Percentiles rank a stretch among this genome's conserved stretches.
Evolutionary conservation across 2,888 invertebrate species (phyloP).

Genomic region (Pachliopta kotzebuea): DNA sequence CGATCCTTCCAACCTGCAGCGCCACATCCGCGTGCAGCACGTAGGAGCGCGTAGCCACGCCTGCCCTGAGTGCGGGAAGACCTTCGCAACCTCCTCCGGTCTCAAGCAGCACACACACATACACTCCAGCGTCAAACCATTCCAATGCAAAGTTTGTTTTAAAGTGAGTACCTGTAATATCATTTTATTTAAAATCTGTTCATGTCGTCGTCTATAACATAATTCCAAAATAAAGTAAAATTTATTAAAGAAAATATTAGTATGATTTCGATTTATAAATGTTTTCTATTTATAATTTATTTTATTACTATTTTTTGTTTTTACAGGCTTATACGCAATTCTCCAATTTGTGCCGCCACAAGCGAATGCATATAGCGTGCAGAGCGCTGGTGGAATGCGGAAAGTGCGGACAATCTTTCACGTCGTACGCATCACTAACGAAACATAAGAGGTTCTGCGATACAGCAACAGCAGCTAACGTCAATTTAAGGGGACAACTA

Average conservation of each 20-base stretch:
- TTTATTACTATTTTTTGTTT: slow-evolving; percentile 11
- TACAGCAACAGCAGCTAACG: slow-evolving; percentile 81
- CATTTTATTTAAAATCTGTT: neutral
- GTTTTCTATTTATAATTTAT: neutral
- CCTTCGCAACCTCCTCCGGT: slow-evolving; percentile 98
- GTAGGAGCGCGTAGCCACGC: slow-evolving; percentile 97
- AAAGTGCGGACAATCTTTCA: slow-evolving; percentile 96
- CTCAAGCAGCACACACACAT: slow-evolving; percentile 99
- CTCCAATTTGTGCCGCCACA: slow-evolving; percentile 99
- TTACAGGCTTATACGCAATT: slow-evolving; percentile 98
- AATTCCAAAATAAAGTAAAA: neutral
- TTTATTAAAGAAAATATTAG: too few relatives aligned
- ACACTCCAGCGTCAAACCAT: slow-evolving; percentile 98
- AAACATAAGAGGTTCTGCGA: slow-evolving; percentile 99
- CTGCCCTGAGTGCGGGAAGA: slow-evolving; percentile 99
- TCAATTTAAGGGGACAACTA: slow-evolving; percentile 70
- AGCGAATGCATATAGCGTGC: slow-evolving; percentile 98
- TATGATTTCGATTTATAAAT: neutral
- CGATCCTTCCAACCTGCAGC: slow-evolving; percentile 97
- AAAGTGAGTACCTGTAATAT: slow-evolving; percentile 80
- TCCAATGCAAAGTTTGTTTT: slow-evolving; percentile 97
- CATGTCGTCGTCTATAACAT: neutral
- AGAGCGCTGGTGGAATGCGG: slow-evolving; percentile 95
- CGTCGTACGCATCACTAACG: slow-evolving; percentile 93
- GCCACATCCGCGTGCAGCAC: slow-evolving; percentile 97